Percentiles rank a stretch among this genome's conserved stretches.
Evolutionary conservation across 2,113 vertebrate species (phyloP).

Genomic region (Saguinus midas): DNA sequence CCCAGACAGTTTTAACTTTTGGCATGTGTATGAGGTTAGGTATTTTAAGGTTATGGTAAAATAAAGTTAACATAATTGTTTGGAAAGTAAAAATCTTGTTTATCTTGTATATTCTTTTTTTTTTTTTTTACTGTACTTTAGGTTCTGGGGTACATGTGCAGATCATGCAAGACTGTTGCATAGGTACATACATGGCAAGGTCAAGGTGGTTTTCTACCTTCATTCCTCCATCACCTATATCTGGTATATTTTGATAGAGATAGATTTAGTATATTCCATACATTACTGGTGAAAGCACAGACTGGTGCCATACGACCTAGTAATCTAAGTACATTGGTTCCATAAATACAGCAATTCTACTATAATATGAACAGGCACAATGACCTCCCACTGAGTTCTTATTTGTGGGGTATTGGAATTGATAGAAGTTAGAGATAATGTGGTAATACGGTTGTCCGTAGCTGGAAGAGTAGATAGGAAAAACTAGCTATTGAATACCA

Average conservation of each 20-base stretch:
- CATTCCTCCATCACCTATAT: background rate
- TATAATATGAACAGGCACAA: background rate
- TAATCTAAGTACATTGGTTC: background rate
- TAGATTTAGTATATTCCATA: background rate
- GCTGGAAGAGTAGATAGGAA: background rate
- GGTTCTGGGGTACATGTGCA: too few species aligned
- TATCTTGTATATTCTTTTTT: background rate
- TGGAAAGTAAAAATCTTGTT: background rate
- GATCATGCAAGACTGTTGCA: too few species aligned
- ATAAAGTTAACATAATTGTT: slow-evolving; percentile 9
- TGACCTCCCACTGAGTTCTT: background rate
- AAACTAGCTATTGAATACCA: background rate
- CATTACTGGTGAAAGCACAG: background rate
- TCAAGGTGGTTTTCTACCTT: too few species aligned
- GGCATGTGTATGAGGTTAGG: background rate
- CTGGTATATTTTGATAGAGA: background rate
- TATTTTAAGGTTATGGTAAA: background rate
- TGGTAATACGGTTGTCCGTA: background rate
- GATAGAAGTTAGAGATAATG: background rate
- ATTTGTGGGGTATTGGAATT: background rate
- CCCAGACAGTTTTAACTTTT: background rate
- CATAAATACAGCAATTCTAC: background rate
- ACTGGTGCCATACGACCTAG: background rate
- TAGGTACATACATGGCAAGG: too few species aligned
- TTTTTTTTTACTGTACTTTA: too few species aligned